Percentiles rank a stretch among this genome's conserved stretches.
Evolutionary conservation across 2,113 vertebrate species (phyloP).

Genomic region (Heteronetta atricapilla): DNA sequence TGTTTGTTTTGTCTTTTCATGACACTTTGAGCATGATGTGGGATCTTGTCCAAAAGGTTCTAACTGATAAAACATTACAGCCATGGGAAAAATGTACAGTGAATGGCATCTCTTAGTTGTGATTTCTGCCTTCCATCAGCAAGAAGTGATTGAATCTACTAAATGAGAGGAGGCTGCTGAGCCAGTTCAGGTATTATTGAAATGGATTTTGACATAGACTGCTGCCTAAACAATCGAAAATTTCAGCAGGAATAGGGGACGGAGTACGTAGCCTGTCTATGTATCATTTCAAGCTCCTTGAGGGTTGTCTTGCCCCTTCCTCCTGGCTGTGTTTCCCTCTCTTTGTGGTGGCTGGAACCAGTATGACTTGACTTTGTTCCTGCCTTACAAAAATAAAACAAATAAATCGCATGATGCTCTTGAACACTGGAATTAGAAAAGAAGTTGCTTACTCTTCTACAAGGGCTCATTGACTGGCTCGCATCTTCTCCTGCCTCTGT

Average conservation of each 20-base stretch:
- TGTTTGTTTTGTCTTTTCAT: conserved; percentile 45
- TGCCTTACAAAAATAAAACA: neutral
- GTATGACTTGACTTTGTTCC: neutral
- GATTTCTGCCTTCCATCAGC: conserved; percentile 59
- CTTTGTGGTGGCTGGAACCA: neutral
- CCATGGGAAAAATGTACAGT: conserved; percentile 28
- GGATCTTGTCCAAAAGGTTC: conserved; percentile 33
- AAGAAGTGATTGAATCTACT: conserved; percentile 40
- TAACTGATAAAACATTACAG: conserved; percentile 42
- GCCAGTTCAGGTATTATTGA: conserved; percentile 19
- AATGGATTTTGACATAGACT: conserved; percentile 53
- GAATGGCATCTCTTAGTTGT: conserved; percentile 37
- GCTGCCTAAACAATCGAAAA: conserved; percentile 38
- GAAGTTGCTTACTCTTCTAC: neutral
- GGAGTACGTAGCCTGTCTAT: neutral
- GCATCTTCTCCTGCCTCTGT: neutral
- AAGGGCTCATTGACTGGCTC: neutral
- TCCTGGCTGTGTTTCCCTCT: neutral
- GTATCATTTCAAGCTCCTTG: neutral
- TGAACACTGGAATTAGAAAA: neutral
- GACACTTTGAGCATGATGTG: conserved; percentile 1
- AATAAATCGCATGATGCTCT: neutral
- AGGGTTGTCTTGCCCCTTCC: neutral
- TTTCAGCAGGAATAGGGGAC: neutral
- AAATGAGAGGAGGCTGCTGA: conserved; percentile 36